These are phyloP conservation scores for Palythoa heliodiscus DNA, from an alignment of 92 coral and sea anemone genomes.

Conservation along the genomic window DNA sequence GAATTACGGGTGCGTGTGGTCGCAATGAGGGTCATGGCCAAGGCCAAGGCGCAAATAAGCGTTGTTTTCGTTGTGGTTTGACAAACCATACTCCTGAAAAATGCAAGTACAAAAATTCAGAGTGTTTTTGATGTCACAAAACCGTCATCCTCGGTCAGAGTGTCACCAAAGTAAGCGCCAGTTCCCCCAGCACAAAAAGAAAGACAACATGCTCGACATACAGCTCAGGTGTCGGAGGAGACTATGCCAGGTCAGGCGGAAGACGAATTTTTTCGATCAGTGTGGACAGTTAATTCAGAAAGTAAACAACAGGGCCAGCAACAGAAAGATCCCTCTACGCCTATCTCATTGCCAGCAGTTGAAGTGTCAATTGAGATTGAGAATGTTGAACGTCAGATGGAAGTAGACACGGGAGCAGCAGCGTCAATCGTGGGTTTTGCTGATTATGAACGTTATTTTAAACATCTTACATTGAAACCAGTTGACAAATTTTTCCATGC, in stretches of 20 bases:
- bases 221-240: background rate
- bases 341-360: background rate
- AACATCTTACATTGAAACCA: slow-evolving; percentile 38
- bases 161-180: background rate
- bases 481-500: slow-evolving; percentile 38
- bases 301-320: background rate
- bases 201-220: slow-evolving; percentile 8
- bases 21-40: too few relatives aligned
- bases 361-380: slow-evolving; percentile 30
- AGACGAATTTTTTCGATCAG: slow-evolving; percentile 14
- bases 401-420: slow-evolving; percentile 51
- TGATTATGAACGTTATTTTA: slow-evolving; percentile 50
- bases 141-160: background rate
- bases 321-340: background rate
- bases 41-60: too few relatives aligned
- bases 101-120: background rate
- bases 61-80: too few relatives aligned
- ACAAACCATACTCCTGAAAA: too few relatives aligned
- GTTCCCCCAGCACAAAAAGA: background rate
- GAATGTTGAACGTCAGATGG: slow-evolving; percentile 32
- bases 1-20: too few relatives aligned
- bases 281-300: background rate
- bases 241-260: background rate
- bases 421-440: slow-evolving; percentile 40
- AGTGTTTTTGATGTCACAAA: background rate